Base-by-base conservation (phyloP, 1,140 invertebrate genomes). In the Cyclina sinensis region DNA sequence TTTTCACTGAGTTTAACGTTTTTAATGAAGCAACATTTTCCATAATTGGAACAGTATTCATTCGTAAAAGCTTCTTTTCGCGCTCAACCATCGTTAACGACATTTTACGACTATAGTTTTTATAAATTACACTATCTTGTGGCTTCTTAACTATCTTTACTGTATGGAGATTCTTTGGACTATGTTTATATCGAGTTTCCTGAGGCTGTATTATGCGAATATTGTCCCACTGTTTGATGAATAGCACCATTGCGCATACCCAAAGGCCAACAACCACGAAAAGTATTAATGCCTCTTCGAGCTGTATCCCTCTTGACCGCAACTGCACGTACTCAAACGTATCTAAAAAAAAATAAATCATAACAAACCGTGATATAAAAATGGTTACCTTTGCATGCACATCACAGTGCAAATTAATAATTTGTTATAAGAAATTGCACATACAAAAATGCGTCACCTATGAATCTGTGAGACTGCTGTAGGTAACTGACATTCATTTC, bases 111-210 rank as follows among this genome's bases (percentile, higher is more conserved):
- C 91, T 92, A 90, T 94, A 94, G 85, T 90, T 94, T 73, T 94
- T 94, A 90, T 94, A 95, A 73, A 95, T 95, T 24, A 95, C 90
- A 87, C 93, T 94, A 74, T 95, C 94, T 70, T 92, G 92, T n/a
- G 91, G 84, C 16, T 92, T 88, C 68, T 94, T 94, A 24, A 94
- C 93, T 16, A 94, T 89, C 39, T 89, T 91, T n/a, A 95, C 91
- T 43, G 84, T 93, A 18, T 95, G 93, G 43, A 95, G 85, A 80
- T 94, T 94, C 86, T 95, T 95, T n/a, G 94, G 94, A 48, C 21
- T 88, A 90, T 94, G 92, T 76, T 91, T 92, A 83, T 91, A 94
- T 32, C 92, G 78, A 0, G 90, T 91, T 79, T 94, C 93, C 80
- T 91, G 89, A 11, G 94, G 91, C 78, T 94, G 91, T 57, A 94